A percentile compares a stretch with the other conserved stretches of the same genome.
These are phyloP conservation scores for Drosophila simulans DNA, from an alignment of 1,140 invertebrate genomes.

Conservation along the genomic window DNA sequence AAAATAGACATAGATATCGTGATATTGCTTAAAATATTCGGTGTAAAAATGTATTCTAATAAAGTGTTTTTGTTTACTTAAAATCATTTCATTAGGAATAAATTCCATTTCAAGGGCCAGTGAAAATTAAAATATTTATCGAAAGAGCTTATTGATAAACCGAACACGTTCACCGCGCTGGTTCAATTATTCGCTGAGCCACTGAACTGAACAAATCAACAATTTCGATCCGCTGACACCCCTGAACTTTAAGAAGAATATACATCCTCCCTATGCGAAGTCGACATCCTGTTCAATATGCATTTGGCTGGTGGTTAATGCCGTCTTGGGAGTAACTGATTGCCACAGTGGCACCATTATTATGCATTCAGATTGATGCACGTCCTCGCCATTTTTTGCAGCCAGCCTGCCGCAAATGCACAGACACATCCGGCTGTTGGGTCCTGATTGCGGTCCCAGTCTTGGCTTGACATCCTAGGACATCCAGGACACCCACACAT, in stretches of 20 bases:
- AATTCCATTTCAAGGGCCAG: background rate
- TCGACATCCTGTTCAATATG: constrained; percentile 72
- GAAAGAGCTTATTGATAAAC: background rate
- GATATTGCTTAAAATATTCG: no score
- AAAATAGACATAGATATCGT: no score
- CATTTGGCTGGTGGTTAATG: constrained; percentile 53
- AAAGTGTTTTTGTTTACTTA: no score
- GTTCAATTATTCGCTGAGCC: constrained; percentile 1
- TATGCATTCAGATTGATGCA: constrained; percentile 77
- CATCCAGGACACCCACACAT: constrained; percentile 7
- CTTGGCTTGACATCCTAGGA: constrained; percentile 6
- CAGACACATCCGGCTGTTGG: constrained; percentile 19
- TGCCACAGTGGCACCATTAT: constrained; percentile 60
- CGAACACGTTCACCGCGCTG: constrained; percentile 1
- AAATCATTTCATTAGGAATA: background rate
- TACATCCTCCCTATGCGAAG: constrained; percentile 21
- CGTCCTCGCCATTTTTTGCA: constrained; percentile 52
- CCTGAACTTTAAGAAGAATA: constrained; percentile 9
- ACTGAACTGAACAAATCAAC: constrained; percentile 5
- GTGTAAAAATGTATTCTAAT: no score
- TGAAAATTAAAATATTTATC: constrained; percentile 3
- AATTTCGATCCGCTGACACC: background rate
- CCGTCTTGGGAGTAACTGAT: constrained; percentile 62
- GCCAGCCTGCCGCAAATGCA: constrained; percentile 25
- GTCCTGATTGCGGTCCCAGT: constrained; percentile 45